A percentile compares a stretch with the other conserved stretches of the same genome.
Conservation (phyloP, 2,113 vertebrate genomes). For the Scomber japonicus region DNA sequence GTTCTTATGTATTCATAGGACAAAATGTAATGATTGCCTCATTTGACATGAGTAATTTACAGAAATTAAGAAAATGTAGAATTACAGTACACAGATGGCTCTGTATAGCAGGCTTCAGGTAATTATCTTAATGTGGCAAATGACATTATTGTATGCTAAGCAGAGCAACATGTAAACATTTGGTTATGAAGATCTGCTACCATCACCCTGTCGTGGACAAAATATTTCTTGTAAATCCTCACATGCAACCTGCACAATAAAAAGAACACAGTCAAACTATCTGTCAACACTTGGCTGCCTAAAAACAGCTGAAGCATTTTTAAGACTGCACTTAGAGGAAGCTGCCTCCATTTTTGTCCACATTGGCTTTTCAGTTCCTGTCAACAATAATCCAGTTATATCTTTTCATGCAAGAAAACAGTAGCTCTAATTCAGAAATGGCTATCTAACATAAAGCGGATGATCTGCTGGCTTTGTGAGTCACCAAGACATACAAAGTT, state of each 20-base stretch:
- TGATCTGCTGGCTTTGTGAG: conserved; percentile 3
- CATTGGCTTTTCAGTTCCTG: conserved; percentile 34
- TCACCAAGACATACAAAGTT: conserved; percentile 10
- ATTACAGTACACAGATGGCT: conserved; percentile 25
- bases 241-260: conserved; percentile 3
- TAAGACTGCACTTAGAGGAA: conserved; percentile 63
- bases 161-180: conserved; percentile 63
- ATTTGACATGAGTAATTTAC: conserved; percentile 1
- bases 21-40: conserved; percentile 24
- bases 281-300: conserved; percentile 1
- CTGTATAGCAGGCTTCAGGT: conserved; percentile 16
- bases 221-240: background rate
- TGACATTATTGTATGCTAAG: conserved; percentile 9
- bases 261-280: conserved; percentile 1
- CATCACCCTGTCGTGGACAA: conserved; percentile 6
- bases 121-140: conserved; percentile 21
- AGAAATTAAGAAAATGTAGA: background rate
- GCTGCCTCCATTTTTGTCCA: conserved; percentile 30
- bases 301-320: conserved; percentile 43
- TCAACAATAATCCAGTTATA: conserved; percentile 28
- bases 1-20: background rate
- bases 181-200: conserved; percentile 24
- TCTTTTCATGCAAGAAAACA: conserved; percentile 24
- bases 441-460: conserved; percentile 21
- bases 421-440: conserved; percentile 23